Base-by-base conservation (phyloP, 1,140 invertebrate species). In the Heliconius hewitsoni region DNA sequence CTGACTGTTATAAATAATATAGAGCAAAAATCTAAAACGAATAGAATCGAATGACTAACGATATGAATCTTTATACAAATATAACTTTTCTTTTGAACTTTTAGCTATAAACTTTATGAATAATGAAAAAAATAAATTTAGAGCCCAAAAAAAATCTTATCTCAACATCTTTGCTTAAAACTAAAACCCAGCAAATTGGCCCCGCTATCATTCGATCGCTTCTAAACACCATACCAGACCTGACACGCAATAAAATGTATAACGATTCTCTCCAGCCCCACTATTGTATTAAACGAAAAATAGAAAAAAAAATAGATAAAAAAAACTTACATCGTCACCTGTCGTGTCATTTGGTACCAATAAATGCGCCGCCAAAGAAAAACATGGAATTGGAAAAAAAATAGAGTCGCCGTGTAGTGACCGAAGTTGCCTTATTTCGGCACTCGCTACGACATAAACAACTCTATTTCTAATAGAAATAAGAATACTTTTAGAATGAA, bases 331-430 rank as follows among this genome's bases (percentile, higher is more conserved):
- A 82, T 82, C 90, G 91, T 93, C 93, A 94, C 91, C 91, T 94
- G 93, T 93, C 91, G 91, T 93, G 93, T 94, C 93, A 93, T 94
- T 94, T 93, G 93, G 93, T 90, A 77, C 90, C 89, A 90, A 92
- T 91, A 90, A 94, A 90, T 89, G 79, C 70, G 83, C 93, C 93
- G 93, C 88, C 91, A 93, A 93, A 94, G 91, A 93, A 93, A 46
- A 90, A 90, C 87, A 93, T 78, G 82, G 87, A 90, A 90, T 89
- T 89, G 89, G 83, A 90, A 91, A 93, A 91, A 92, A 89, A 79
- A 50, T 71, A 34, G 82, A 86, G 90, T 88, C 88, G 87, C 84
- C 88, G 82, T 91, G 90, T 89, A 93, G 80, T 93, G 90, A 91
- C 90, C 90, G 74, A 82, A 86, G 79, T 87, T 84, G 83, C 82